phyloP scores from a whole-genome alignment of 2,888 invertebrate genomes.

The Stegana nigrithorax region DNA sequence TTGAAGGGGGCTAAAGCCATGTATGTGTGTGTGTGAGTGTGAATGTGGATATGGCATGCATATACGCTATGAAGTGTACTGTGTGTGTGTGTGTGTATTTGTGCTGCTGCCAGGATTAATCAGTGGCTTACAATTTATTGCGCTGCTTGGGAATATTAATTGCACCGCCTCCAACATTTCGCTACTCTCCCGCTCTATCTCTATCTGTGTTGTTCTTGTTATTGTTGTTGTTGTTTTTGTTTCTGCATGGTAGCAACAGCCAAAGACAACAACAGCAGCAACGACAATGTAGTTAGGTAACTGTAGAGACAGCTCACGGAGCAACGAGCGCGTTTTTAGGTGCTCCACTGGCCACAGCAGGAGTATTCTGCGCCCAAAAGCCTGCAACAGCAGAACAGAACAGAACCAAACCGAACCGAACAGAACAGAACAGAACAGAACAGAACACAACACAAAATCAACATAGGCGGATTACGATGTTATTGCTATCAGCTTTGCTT shows the following conservation, averaged over 20 bases:
- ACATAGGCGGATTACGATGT: conserved; percentile 8
- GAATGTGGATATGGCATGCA: not conserved
- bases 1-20: too few species aligned
- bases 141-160: conserved; percentile 52
- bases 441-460: too few species aligned
- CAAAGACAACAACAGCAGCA: not conserved
- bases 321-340: not conserved
- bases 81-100: not conserved
- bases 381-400: not conserved
- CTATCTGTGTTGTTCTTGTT: too few species aligned
- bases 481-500: not conserved
- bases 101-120: conserved; percentile 41
- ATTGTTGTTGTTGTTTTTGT: not conserved
- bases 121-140: conserved; percentile 52
- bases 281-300: conserved; percentile 1
- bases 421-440: too few species aligned
- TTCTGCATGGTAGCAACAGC: not conserved
- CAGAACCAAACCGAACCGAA: too few species aligned
- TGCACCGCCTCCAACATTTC: conserved; percentile 31
- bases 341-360: not conserved
- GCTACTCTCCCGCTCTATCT: too few species aligned
- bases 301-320: too few species aligned
- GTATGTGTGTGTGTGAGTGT: not conserved
- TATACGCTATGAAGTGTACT: too few species aligned
- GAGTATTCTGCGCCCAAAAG: not conserved